These are phyloP conservation scores for Megaustenia siamemsis DNA, from an alignment of 2,888 invertebrate species.

Conservation along the genomic window DNA sequence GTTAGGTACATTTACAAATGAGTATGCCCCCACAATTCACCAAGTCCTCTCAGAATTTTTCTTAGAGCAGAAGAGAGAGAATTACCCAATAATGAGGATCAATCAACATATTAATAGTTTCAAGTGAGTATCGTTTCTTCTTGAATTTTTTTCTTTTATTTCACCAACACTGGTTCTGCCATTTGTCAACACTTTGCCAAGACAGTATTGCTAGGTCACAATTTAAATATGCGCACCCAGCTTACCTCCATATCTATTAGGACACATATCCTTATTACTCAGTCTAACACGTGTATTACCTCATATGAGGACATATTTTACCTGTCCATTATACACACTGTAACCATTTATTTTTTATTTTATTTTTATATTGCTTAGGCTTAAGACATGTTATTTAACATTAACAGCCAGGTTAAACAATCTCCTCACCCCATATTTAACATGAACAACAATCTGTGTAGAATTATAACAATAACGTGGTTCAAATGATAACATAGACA, in stretches of 20 bases:
- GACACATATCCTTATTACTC: neutral
- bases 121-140: slow-evolving; percentile 12
- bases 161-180: neutral
- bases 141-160: neutral
- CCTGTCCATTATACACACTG: neutral
- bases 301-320: neutral
- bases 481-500: too few relatives aligned
- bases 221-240: neutral
- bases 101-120: neutral
- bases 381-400: too few relatives aligned
- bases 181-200: neutral
- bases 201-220: neutral
- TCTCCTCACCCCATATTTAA: too few relatives aligned
- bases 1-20: too few relatives aligned
- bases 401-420: too few relatives aligned
- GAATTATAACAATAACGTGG: too few relatives aligned
- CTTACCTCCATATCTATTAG: too few relatives aligned
- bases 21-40: too few relatives aligned
- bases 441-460: too few relatives aligned
- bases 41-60: neutral
- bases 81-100: neutral
- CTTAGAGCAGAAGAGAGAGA: neutral
- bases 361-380: too few relatives aligned
- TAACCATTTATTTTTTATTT: neutral
- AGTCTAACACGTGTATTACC: neutral